Conservation (phyloP, 2,888 invertebrate genomes). For the Lasiommata megera region DNA sequence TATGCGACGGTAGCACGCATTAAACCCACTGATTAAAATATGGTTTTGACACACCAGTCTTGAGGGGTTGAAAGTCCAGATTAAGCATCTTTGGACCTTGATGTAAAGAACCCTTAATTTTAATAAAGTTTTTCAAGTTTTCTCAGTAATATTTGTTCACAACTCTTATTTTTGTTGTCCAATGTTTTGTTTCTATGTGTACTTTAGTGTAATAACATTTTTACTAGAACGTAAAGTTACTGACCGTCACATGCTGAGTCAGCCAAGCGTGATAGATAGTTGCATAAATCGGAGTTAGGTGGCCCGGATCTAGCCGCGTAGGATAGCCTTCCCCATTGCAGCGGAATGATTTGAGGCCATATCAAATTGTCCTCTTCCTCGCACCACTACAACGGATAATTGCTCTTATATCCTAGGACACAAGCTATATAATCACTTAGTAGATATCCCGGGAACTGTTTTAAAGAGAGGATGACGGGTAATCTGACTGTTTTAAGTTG, state of each 20-base stretch:
- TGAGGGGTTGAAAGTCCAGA: too few relatives aligned
- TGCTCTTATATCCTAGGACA: conserved; percentile 54
- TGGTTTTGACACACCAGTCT: too few relatives aligned
- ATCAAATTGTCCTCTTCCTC: conserved; percentile 77
- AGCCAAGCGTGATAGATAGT: conserved; percentile 31
- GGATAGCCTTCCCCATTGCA: conserved; percentile 69
- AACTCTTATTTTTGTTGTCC: background rate
- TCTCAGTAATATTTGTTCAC: too few relatives aligned
- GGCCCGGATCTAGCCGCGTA: conserved; percentile 62
- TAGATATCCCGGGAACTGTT: conserved; percentile 42
- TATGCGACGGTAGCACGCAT: too few relatives aligned
- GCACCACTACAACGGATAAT: conserved; percentile 53
- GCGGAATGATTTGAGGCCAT: conserved; percentile 75
- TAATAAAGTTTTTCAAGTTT: too few relatives aligned
- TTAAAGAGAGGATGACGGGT: conserved; percentile 40
- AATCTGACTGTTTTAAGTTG: conserved; percentile 31
- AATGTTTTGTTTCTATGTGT: background rate
- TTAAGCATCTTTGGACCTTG: too few relatives aligned
- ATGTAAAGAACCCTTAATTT: too few relatives aligned
- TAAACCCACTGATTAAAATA: too few relatives aligned
- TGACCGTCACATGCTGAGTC: conserved; percentile 20
- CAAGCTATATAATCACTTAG: conserved; percentile 56
- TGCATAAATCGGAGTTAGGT: conserved; percentile 51
- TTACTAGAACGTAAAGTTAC: conserved; percentile 19
- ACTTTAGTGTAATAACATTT: conserved; percentile 7